These are phyloP conservation scores for Melanotaenia pygmaea DNA, from an alignment of 2,797 vertebrate genomes.

Conservation along the genomic window DNA sequence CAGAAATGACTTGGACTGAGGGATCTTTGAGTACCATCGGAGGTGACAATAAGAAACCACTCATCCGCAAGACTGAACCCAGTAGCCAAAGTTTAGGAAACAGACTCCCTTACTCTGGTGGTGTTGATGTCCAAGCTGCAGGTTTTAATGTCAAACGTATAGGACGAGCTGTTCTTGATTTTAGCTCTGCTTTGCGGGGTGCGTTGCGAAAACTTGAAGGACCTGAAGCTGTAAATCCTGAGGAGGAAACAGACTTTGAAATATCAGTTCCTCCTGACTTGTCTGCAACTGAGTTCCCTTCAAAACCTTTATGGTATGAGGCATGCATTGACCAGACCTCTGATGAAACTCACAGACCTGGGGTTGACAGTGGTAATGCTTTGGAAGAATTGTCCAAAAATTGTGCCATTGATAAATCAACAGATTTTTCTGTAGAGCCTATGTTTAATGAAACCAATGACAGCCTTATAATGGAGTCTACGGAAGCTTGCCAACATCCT, in stretches of 20 bases:
- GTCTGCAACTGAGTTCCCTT: slow-evolving; percentile 70
- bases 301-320: slow-evolving; percentile 37
- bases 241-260: slow-evolving; percentile 81
- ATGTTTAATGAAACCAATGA: slow-evolving; percentile 75
- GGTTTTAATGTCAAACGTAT: slow-evolving; percentile 90
- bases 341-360: slow-evolving; percentile 24
- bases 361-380: slow-evolving; percentile 9
- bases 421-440: slow-evolving; percentile 75
- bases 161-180: slow-evolving; percentile 88
- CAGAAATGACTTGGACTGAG: slow-evolving; percentile 54
- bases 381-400: slow-evolving; percentile 32
- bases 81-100: slow-evolving; percentile 45
- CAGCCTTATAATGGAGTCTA: slow-evolving; percentile 56
- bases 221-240: slow-evolving; percentile 77
- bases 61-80: slow-evolving; percentile 22
- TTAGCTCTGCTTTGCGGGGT: slow-evolving; percentile 88
- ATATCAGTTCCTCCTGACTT: slow-evolving; percentile 59
- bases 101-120: slow-evolving; percentile 67
- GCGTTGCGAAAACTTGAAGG: slow-evolving; percentile 91
- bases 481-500: slow-evolving; percentile 34
- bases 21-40: slow-evolving; percentile 23
- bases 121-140: slow-evolving; percentile 81
- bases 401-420: slow-evolving; percentile 40
- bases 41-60: slow-evolving; percentile 25
- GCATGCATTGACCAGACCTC: slow-evolving; percentile 31